phyloP scores from a whole-genome alignment of 2,797 vertebrate species.

The Menidia menidia region DNA sequence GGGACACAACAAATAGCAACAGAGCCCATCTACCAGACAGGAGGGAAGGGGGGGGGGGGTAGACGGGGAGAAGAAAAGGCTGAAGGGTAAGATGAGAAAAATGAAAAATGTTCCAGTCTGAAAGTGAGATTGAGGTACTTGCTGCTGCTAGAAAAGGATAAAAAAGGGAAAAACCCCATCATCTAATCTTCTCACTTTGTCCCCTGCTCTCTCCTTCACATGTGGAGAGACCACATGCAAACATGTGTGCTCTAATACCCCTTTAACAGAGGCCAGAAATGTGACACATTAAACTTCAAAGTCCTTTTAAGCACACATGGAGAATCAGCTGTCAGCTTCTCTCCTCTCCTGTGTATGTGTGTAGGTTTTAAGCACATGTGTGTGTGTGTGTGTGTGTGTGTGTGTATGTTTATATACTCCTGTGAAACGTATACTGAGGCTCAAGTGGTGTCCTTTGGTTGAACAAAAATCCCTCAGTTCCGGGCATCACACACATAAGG shows the following conservation, averaged over 20 bases:
- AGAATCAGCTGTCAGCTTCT: constrained; percentile 63
- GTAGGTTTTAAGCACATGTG: neutral
- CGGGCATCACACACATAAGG: constrained; percentile 36
- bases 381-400: constrained; percentile 2
- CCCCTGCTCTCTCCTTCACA: constrained; percentile 1
- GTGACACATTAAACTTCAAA: constrained; percentile 74
- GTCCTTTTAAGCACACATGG: constrained; percentile 54
- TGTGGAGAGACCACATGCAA: constrained; percentile 7
- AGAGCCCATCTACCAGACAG: constrained; percentile 34
- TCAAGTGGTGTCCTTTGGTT: constrained; percentile 26
- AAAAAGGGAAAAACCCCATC: constrained; percentile 15
- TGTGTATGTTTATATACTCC: neutral
- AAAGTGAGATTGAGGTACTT: constrained; percentile 48
- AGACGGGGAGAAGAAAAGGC: constrained; percentile 20
- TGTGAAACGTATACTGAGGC: constrained; percentile 23
- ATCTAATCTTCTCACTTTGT: constrained; percentile 23
- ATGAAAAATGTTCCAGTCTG: constrained; percentile 22
- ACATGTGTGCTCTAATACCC: constrained; percentile 29
- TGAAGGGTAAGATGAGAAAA: neutral
- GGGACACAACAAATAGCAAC: constrained; percentile 60
- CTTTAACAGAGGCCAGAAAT: constrained; percentile 53
- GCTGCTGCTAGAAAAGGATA: constrained; percentile 38
- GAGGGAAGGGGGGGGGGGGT: neutral
- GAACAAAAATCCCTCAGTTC: constrained; percentile 51
- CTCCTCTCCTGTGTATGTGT: constrained; percentile 12